Percentiles rank a stretch among this genome's conserved stretches.
Evolutionary conservation across 2,888 invertebrate genomes (phyloP).

Genomic region (Reticulitermes lucifugus): DNA sequence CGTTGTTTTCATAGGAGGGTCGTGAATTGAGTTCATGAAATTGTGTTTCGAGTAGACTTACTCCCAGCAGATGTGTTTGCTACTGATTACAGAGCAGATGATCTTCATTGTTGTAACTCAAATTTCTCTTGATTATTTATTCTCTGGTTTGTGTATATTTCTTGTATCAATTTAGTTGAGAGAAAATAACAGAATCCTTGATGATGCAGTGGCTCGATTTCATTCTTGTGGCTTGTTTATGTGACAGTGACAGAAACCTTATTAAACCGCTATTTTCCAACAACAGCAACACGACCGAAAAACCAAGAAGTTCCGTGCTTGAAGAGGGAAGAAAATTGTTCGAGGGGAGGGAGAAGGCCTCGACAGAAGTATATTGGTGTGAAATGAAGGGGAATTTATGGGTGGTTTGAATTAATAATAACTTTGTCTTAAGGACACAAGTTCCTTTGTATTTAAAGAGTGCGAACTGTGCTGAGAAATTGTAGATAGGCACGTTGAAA

Average conservation of each 20-base stretch:
- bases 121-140: constrained; percentile 37
- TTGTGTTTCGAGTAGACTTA: not conserved
- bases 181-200: constrained; percentile 25
- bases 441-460: constrained; percentile 8
- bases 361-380: not conserved
- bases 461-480: not conserved
- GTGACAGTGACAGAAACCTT: constrained; percentile 45
- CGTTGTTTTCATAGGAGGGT: constrained; percentile 10
- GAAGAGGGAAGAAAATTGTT: not conserved
- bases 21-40: not conserved
- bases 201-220: constrained; percentile 24
- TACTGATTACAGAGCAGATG: constrained; percentile 35
- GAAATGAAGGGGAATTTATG: not conserved
- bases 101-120: constrained; percentile 32
- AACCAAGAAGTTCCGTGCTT: constrained; percentile 24
- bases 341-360: not conserved
- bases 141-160: constrained; percentile 13
- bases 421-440: constrained; percentile 50
- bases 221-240: constrained; percentile 46
- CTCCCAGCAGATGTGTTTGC: constrained; percentile 22
- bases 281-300: constrained; percentile 15
- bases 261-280: constrained; percentile 48
- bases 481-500: no score
- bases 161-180: constrained; percentile 25
- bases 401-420: constrained; percentile 50